Conservation (phyloP, 1,140 invertebrate genomes). For the Drosophila littoralis region DNA sequence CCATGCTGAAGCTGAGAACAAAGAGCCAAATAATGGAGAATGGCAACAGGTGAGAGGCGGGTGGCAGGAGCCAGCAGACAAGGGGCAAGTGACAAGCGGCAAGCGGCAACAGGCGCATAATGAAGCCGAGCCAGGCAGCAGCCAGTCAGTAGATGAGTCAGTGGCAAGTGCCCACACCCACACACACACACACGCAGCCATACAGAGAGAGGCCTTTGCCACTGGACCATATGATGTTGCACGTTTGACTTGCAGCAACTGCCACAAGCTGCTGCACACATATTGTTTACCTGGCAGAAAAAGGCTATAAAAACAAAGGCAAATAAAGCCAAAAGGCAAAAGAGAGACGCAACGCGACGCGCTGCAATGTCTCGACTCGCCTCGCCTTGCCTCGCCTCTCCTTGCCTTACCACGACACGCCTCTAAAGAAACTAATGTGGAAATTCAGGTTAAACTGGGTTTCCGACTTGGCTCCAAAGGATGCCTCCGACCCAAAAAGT, state of each 20-base stretch:
- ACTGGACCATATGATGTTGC: constrained; percentile 60
- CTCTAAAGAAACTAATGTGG: constrained; percentile 64
- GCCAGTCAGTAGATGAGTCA: constrained; percentile 45
- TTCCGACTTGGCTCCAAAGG: constrained; percentile 47
- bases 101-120: constrained; percentile 50
- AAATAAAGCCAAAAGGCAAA: constrained; percentile 57
- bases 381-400: background rate
- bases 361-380: background rate
- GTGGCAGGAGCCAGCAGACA: constrained; percentile 5
- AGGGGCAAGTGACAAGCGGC: constrained; percentile 1
- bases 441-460: constrained; percentile 80
- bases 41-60: constrained; percentile 12
- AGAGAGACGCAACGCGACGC: constrained; percentile 20
- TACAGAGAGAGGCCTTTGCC: background rate
- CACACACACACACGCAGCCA: background rate
- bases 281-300: constrained; percentile 75
- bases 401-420: background rate
- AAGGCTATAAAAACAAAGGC: constrained; percentile 77
- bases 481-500: constrained; percentile 57
- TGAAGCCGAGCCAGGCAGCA: constrained; percentile 46
- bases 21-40: constrained; percentile 22
- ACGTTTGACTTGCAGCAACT: constrained; percentile 42
- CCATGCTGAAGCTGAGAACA: constrained; percentile 4
- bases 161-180: constrained; percentile 25
- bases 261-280: constrained; percentile 18